Conservation (phyloP, 2,888 invertebrate genomes). For the Xanthostigma xanthostigma region DNA sequence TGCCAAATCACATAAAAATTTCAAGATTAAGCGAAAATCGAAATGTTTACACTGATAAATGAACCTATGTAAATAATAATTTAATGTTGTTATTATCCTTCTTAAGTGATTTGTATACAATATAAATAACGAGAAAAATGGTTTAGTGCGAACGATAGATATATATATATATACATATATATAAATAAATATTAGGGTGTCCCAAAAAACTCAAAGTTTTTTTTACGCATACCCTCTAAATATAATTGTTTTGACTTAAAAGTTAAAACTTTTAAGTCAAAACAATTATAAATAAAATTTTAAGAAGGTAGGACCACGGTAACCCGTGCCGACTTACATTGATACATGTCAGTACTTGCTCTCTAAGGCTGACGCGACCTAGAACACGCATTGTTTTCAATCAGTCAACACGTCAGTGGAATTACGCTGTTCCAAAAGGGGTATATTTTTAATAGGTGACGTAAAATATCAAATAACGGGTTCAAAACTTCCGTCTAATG, state of each 20-base stretch:
- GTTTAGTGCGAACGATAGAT: no score
- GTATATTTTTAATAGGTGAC: constrained; percentile 3
- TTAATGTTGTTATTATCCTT: no score
- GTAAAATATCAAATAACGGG: constrained; percentile 8
- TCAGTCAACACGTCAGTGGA: constrained; percentile 4
- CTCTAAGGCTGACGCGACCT: no score
- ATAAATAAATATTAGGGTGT: background rate
- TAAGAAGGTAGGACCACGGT: background rate
- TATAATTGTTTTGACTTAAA: background rate
- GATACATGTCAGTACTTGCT: background rate
- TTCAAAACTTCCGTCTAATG: constrained; percentile 10
- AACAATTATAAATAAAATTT: background rate
- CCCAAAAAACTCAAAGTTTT: background rate
- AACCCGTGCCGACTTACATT: constrained; percentile 4
- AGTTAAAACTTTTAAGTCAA: no score
- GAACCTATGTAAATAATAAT: no score
- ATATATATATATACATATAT: no score
- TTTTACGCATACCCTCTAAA: background rate
- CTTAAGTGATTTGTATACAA: no score
- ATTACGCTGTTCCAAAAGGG: constrained; percentile 3
- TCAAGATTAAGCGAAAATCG: no score
- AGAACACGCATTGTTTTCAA: constrained; percentile 9
- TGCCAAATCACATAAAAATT: no score
- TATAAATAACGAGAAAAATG: no score
- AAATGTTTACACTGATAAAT: no score